Base-by-base conservation (phyloP, 2,797 vertebrate species). In the Coluber constrictor region DNA sequence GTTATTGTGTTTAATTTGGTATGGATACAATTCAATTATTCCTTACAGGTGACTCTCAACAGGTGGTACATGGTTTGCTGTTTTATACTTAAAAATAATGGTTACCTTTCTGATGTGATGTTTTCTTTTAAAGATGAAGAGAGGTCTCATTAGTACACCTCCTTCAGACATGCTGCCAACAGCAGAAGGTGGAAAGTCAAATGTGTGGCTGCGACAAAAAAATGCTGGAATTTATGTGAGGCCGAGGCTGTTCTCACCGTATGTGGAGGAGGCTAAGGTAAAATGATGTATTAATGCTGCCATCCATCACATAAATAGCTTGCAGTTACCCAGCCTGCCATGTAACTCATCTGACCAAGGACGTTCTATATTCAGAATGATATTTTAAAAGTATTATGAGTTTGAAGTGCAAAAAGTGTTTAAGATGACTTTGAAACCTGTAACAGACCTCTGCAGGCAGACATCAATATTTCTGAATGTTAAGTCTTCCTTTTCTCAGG, bases 231-330 rank as follows among this genome's bases (percentile, higher is more conserved):
- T 99, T 96, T 99, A 99, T 37, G 98, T 99, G 95, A 98, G 99
- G 60, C 99, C 99, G 47, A 98, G 99, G 90, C 98, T 99, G 60
- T 99, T 99, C 96, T 99, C 99, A 0, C 99, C 99, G 0, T 99
- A 99, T n/a, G 99, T 99, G 96, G 99, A 99, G 94, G 99, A 99
- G 97, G 99, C 99, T 8, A 99, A 99, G 99, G 99, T 99, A 98
- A 89, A 43, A 51, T 32, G 94, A 92, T 61, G n/a, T 18, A 43
- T 43, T 93, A 90, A 63, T 59, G 83, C 6, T 90, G 1, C 51
- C 59, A 15, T 23, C 32, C 74, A 29, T 9, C 37, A 70, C 11
- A 20, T n/a, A 86, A 63, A 32, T 92, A 43, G 91, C 63, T 27
- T n/a, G 93, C 47, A 63, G 91, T 93, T 47, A 20, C 59, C 43